A percentile compares a stretch with the other conserved stretches of the same genome.
Evolutionary conservation across 1,140 invertebrate genomes (phyloP).

Genomic region (Diorhabda carinulata): DNA sequence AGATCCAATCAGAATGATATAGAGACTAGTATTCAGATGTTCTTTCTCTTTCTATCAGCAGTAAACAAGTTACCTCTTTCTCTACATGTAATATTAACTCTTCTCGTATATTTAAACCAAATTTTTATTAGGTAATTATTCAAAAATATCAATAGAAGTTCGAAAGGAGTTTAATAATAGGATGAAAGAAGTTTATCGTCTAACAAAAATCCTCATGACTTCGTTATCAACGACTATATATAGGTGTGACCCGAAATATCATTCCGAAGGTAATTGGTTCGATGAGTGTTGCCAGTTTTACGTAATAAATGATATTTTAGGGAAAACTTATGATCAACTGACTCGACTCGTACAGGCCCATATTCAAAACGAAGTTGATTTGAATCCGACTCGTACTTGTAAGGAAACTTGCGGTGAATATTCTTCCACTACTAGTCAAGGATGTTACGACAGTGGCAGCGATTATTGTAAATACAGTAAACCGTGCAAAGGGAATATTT

Average conservation of each 20-base stretch:
- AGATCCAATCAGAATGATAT: too few relatives aligned
- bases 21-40: too few relatives aligned
- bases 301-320: conserved; percentile 40
- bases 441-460: conserved; percentile 61
- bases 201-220: conserved; percentile 43
- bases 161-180: conserved; percentile 59
- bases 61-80: too few relatives aligned
- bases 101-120: too few relatives aligned
- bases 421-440: conserved; percentile 58
- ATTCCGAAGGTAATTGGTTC: conserved; percentile 54
- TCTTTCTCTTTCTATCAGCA: too few relatives aligned
- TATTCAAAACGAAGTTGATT: conserved; percentile 80
- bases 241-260: conserved; percentile 67
- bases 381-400: conserved; percentile 69
- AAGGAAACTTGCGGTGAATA: conserved; percentile 72
- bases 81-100: too few relatives aligned
- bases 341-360: conserved; percentile 78
- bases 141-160: conserved; percentile 58
- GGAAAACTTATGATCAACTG: conserved; percentile 68
- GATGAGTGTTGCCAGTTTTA: background rate
- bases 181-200: background rate
- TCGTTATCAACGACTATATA: conserved; percentile 56
- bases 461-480: conserved; percentile 62
- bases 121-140: conserved; percentile 54
- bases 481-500: conserved; percentile 64